Evolutionary conservation across 2,797 vertebrate genomes (phyloP).

Genomic region (Rhabdomys pumilio): DNA sequence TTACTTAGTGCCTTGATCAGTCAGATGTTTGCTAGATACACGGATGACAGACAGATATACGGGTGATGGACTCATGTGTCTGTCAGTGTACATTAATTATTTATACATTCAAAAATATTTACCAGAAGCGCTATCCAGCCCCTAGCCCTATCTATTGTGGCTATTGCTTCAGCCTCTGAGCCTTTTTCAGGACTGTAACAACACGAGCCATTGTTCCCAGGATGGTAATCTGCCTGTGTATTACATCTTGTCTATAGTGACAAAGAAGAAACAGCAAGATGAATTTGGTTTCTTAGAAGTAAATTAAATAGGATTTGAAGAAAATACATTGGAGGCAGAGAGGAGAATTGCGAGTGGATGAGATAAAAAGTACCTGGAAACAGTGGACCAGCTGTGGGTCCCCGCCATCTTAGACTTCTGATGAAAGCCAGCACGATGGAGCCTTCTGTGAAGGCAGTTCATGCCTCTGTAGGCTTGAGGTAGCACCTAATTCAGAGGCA

Average conservation of each 20-base stretch:
- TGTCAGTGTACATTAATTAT: slow-evolving; percentile 7
- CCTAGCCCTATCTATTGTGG: not conserved
- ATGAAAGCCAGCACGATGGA: slow-evolving; percentile 91
- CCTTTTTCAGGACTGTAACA: not conserved
- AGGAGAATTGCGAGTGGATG: slow-evolving; percentile 98
- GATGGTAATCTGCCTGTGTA: not conserved
- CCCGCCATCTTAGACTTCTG: slow-evolving; percentile 97
- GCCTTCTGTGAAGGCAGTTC: not conserved
- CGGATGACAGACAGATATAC: not conserved
- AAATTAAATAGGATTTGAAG: slow-evolving; percentile 97
- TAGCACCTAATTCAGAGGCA: slow-evolving; percentile 88
- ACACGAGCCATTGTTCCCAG: not conserved
- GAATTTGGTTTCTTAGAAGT: slow-evolving; percentile 95
- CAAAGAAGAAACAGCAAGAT: slow-evolving; percentile 98
- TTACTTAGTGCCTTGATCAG: not conserved
- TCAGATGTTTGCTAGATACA: not conserved
- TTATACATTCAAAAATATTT: slow-evolving; percentile 3
- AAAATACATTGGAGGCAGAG: slow-evolving; percentile 96
- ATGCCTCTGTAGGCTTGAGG: not conserved
- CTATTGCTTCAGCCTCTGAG: not conserved
- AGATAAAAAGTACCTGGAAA: slow-evolving; percentile 96
- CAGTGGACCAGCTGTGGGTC: slow-evolving; percentile 93
- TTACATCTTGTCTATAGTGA: slow-evolving; percentile 83
- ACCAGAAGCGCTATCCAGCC: not conserved
- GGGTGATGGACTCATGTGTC: not conserved